A percentile compares a stretch with the other conserved stretches of the same genome.
phyloP scores from a whole-genome alignment of 2,888 invertebrate species.

The Agrochola circellaris region DNA sequence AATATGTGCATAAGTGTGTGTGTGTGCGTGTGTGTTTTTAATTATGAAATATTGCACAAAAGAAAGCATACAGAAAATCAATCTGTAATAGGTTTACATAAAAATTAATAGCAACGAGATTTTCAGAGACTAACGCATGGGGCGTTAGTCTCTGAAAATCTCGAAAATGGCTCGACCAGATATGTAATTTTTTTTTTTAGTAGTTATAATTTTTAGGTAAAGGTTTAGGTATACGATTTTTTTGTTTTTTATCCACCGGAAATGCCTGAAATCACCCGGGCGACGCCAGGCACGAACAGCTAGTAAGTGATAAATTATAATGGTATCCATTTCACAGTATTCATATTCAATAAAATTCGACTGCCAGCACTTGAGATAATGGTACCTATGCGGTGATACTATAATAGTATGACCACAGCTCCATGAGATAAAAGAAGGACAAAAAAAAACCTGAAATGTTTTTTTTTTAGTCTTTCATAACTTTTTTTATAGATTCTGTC shows the following conservation, averaged over 20 bases:
- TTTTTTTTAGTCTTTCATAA: not conserved
- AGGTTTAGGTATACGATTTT: too few species aligned
- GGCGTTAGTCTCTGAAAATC: too few species aligned
- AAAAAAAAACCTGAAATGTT: not conserved
- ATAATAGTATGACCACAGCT: slow-evolving; percentile 60
- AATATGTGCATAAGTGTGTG: too few species aligned
- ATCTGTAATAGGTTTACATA: not conserved
- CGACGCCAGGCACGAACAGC: too few species aligned
- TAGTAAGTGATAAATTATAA: slow-evolving; percentile 34
- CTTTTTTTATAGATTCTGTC: not conserved
- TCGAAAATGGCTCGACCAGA: too few species aligned
- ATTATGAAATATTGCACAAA: slow-evolving; percentile 17
- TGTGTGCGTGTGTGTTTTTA: too few species aligned
- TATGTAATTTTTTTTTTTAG: too few species aligned
- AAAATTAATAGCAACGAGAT: too few species aligned
- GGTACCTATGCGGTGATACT: slow-evolving; percentile 64
- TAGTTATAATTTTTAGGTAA: too few species aligned
- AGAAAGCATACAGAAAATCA: slow-evolving; percentile 22
- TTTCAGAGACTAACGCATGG: too few species aligned
- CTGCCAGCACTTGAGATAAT: slow-evolving; percentile 70
- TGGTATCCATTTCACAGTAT: slow-evolving; percentile 64
- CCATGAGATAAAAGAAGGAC: slow-evolving; percentile 13
- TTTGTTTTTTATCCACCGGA: too few species aligned
- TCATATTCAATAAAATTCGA: slow-evolving; percentile 73
- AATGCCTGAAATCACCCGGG: too few species aligned